A percentile compares a stretch with the other conserved stretches of the same genome.
phyloP scores from a whole-genome alignment of 2,888 invertebrate genomes.

The Plagodis pulveraria region DNA sequence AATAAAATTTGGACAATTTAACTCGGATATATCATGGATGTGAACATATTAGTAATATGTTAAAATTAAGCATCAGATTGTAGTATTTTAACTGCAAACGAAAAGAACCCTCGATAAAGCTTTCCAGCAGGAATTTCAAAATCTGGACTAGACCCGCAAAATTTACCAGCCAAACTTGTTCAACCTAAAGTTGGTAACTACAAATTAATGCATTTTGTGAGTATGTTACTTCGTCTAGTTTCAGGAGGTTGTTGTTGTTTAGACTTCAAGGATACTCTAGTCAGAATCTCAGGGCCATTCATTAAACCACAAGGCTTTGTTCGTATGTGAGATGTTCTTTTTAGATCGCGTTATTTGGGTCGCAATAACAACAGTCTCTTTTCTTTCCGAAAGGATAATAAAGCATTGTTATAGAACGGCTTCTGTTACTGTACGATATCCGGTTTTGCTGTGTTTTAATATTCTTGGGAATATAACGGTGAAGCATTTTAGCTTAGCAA shows the following conservation, averaged over 20 bases:
- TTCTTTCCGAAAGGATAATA: slow-evolving; percentile 11
- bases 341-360: slow-evolving; percentile 10
- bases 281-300: slow-evolving; percentile 13
- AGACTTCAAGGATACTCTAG: slow-evolving; percentile 14
- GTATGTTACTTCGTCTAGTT: slow-evolving; percentile 42
- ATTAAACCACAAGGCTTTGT: slow-evolving; percentile 21
- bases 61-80: too few species aligned
- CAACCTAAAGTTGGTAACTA: slow-evolving; percentile 34
- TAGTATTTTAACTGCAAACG: slow-evolving; percentile 5
- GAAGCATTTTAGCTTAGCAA: too few species aligned
- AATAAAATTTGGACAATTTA: too few species aligned
- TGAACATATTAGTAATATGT: too few species aligned
- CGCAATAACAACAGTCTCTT: slow-evolving; percentile 6
- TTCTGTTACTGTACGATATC: slow-evolving; percentile 8
- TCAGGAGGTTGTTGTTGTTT: slow-evolving; percentile 17
- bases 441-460: background rate
- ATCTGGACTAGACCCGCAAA: slow-evolving; percentile 29
- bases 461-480: too few species aligned
- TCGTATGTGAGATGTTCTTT: slow-evolving; percentile 12
- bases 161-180: slow-evolving; percentile 30
- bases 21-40: too few species aligned
- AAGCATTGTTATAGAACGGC: slow-evolving; percentile 16
- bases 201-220: slow-evolving; percentile 41
- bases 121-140: slow-evolving; percentile 37
- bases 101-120: slow-evolving; percentile 35